Percentiles rank a stretch among this genome's conserved stretches.
phyloP scores from a whole-genome alignment of 2,113 vertebrate species.

The Oceanites oceanicus region DNA sequence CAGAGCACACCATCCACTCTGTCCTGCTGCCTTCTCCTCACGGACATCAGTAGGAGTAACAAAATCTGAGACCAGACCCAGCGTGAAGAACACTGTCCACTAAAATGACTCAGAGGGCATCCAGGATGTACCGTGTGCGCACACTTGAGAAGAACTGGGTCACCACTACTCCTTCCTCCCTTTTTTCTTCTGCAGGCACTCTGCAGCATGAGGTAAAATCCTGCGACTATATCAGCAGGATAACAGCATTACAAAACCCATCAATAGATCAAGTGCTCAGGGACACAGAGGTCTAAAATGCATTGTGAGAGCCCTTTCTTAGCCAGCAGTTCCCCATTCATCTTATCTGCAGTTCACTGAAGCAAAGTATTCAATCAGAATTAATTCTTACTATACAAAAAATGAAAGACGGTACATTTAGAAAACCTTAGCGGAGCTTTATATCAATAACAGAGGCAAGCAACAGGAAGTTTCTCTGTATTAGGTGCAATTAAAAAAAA shows the following conservation, averaged over 20 bases:
- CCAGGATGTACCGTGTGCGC: not conserved
- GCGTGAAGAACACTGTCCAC: not conserved
- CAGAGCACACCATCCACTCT: not conserved
- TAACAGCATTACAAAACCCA: not conserved
- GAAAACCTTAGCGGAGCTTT: not conserved
- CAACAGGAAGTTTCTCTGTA: not conserved
- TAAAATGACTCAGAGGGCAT: not conserved
- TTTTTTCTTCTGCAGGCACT: not conserved
- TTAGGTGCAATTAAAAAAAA: not conserved
- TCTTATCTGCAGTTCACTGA: slow-evolving; percentile 35
- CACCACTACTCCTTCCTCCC: not conserved
- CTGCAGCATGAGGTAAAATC: slow-evolving; percentile 18
- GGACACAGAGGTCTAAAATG: not conserved
- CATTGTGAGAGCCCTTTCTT: not conserved
- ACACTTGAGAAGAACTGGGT: not conserved
- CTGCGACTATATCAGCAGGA: not conserved
- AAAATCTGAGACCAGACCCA: not conserved
- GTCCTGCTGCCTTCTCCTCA: not conserved
- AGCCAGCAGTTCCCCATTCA: slow-evolving; percentile 38
- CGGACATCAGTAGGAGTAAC: not conserved
- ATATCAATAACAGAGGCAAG: not conserved
- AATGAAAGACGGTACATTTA: not conserved
- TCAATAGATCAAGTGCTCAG: slow-evolving; percentile 40
- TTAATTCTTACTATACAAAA: not conserved
- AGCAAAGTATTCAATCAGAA: not conserved